A percentile compares a stretch with the other conserved stretches of the same genome.
phyloP scores from a whole-genome alignment of 2,113 vertebrate species.

The Pteruthius melanotis region DNA sequence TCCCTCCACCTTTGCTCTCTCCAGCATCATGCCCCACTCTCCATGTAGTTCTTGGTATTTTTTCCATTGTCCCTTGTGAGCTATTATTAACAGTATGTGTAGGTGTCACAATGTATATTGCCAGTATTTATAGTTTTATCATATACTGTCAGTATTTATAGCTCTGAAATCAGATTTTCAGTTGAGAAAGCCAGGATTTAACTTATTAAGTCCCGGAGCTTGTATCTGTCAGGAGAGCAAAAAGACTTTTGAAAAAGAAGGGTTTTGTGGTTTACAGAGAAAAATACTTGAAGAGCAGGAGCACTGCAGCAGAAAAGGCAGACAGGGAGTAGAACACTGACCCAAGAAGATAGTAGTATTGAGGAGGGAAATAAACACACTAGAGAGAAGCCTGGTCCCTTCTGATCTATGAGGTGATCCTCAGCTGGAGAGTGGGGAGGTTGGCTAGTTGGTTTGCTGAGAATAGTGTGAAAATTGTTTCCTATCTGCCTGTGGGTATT shows the following conservation, averaged over 20 bases:
- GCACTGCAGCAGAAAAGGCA: neutral
- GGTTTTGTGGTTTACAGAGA: neutral
- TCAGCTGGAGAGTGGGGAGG: neutral
- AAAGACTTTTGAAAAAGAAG: neutral
- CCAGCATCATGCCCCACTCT: neutral
- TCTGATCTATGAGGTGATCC: neutral
- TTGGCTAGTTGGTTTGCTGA: neutral
- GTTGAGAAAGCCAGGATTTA: slow-evolving; percentile 8
- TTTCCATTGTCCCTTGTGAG: slow-evolving; percentile 37
- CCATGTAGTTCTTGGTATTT: neutral
- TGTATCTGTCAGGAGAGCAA: neutral
- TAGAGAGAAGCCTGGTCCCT: neutral
- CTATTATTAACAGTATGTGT: slow-evolving; percentile 40
- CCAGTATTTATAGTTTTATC: slow-evolving; percentile 53
- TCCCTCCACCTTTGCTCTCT: neutral
- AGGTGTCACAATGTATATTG: slow-evolving; percentile 36
- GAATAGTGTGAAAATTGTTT: neutral
- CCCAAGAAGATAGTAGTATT: neutral
- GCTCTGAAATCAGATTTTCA: neutral
- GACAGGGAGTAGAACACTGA: neutral
- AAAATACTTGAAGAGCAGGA: neutral
- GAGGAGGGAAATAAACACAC: neutral
- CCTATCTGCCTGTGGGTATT: neutral
- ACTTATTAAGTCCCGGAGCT: neutral
- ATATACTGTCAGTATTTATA: slow-evolving; percentile 52